Conservation (phyloP, 2,113 vertebrate genomes). For the Myotis yumanensis region DNA sequence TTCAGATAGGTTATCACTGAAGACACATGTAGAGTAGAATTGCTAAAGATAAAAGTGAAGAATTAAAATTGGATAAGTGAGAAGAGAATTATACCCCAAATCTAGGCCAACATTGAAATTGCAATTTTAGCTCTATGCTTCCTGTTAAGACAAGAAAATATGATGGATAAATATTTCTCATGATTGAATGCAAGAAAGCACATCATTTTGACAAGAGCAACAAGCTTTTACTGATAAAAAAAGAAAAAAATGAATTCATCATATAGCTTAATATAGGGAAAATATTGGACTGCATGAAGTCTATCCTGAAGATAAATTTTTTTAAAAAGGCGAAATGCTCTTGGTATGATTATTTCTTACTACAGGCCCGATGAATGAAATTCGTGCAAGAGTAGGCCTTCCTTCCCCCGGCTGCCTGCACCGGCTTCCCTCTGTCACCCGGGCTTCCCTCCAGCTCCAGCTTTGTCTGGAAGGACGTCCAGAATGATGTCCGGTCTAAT, state of each 20-base stretch:
- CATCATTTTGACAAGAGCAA: slow-evolving; percentile 36
- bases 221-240: slow-evolving; percentile 36
- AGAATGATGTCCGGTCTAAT: too few species aligned
- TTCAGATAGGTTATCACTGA: neutral
- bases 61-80: slow-evolving; percentile 38
- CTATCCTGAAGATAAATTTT: neutral
- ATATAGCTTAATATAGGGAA: neutral
- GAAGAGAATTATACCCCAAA: neutral
- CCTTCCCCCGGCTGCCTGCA: too few species aligned
- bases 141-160: slow-evolving; percentile 42
- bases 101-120: slow-evolving; percentile 16
- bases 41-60: slow-evolving; percentile 30
- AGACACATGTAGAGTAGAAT: neutral
- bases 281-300: neutral
- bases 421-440: too few species aligned
- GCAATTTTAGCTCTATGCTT: slow-evolving; percentile 35
- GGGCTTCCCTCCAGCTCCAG: too few species aligned
- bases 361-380: too few species aligned
- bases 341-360: slow-evolving; percentile 49
- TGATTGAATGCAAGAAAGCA: slow-evolving; percentile 31
- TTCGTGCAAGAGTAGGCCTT: too few species aligned
- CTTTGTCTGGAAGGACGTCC: too few species aligned
- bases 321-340: neutral
- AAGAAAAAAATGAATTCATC: slow-evolving; percentile 1
- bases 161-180: slow-evolving; percentile 54